Percentiles rank a stretch among this genome's conserved stretches.
Conservation (phyloP, 2,113 vertebrate species). For the Callopanchax toddi region DNA sequence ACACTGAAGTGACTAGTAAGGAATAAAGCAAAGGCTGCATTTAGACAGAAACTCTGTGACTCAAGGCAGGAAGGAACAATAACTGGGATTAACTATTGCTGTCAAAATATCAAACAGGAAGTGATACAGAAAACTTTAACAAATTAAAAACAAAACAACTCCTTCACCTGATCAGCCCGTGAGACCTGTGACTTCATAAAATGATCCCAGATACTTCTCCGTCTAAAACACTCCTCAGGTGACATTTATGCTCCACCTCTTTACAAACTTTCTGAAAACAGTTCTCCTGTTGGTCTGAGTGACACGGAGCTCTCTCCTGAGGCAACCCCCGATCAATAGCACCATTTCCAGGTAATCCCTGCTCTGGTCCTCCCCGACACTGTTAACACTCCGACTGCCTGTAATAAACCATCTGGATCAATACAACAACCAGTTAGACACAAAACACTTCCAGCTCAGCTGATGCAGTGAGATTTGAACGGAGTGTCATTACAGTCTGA, state of each 20-base stretch:
- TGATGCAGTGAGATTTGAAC: conserved; percentile 54
- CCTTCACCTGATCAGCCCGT: too few relatives aligned
- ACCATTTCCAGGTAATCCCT: conserved; percentile 70
- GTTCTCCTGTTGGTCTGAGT: conserved; percentile 31
- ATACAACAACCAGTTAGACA: conserved; percentile 58
- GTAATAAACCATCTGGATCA: conserved; percentile 71
- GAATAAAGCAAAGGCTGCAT: too few relatives aligned
- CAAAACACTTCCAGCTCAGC: conserved; percentile 55
- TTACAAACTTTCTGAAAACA: conserved; percentile 20
- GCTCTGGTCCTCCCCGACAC: conserved; percentile 45
- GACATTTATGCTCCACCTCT: conserved; percentile 8
- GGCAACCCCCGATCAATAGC: conserved; percentile 62
- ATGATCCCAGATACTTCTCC: too few relatives aligned
- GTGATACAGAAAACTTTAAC: too few relatives aligned
- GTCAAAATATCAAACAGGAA: too few relatives aligned
- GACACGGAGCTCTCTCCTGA: conserved; percentile 47
- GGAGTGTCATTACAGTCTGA: conserved; percentile 43
- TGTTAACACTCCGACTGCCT: conserved; percentile 56
- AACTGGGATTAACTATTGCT: too few relatives aligned
- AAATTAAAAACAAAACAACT: too few relatives aligned
- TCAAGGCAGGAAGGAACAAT: too few relatives aligned
- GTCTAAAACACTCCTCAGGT: conserved; percentile 32
- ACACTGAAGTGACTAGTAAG: too few relatives aligned
- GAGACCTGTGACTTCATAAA: conserved; percentile 16
- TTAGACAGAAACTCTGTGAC: too few relatives aligned